Conservation (phyloP, 2,113 vertebrate genomes). For the Myxocyprinus asiaticus region DNA sequence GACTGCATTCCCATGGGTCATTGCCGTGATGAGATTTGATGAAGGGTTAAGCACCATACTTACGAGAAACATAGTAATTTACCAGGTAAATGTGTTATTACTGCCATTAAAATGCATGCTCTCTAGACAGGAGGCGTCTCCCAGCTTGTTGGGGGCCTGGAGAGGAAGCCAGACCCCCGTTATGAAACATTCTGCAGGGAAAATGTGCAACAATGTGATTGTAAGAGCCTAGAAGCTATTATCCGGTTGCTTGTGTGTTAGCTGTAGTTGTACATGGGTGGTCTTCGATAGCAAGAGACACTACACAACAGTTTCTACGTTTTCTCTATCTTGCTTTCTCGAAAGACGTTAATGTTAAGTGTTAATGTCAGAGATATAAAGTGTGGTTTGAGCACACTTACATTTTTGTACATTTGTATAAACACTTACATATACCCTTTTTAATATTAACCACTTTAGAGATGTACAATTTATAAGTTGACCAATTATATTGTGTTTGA, state of each 20-base stretch:
- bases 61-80: slow-evolving; percentile 67
- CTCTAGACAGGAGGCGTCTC: slow-evolving; percentile 50
- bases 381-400: no score
- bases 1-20: slow-evolving; percentile 38
- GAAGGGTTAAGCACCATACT: slow-evolving; percentile 56
- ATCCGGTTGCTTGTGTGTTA: slow-evolving; percentile 30
- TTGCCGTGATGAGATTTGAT: slow-evolving; percentile 41
- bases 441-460: neutral
- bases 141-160: slow-evolving; percentile 26
- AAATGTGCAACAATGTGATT: neutral
- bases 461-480: no score
- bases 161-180: slow-evolving; percentile 31
- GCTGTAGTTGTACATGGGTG: slow-evolving; percentile 66
- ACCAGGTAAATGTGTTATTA: slow-evolving; percentile 74
- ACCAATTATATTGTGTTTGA: no score
- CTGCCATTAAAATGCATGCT: slow-evolving; percentile 57
- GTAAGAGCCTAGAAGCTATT: slow-evolving; percentile 16
- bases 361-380: neutral
- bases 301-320: slow-evolving; percentile 57
- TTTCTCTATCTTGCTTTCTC: slow-evolving; percentile 9
- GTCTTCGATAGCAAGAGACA: slow-evolving; percentile 60
- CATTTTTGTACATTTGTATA: no score
- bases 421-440: no score
- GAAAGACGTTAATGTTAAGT: neutral
- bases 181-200: slow-evolving; percentile 17